Conservation (phyloP, 2,797 vertebrate genomes). For the Cebuella pygmaea region DNA sequence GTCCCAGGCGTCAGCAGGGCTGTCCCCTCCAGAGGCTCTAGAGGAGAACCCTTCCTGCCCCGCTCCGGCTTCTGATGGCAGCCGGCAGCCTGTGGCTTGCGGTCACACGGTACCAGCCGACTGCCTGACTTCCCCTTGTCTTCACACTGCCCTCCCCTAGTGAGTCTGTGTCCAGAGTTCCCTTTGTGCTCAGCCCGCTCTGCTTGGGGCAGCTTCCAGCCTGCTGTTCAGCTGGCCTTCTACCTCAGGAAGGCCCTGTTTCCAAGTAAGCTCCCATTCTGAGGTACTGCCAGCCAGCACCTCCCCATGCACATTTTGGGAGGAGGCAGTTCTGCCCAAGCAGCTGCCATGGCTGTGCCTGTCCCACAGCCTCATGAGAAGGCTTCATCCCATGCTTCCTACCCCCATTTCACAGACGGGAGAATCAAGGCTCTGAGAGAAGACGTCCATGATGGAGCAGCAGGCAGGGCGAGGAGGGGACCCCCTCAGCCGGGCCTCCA, state of each 20-base stretch:
- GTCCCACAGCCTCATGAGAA: accelerated
- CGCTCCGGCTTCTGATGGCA: accelerated
- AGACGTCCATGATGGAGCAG: too few relatives aligned
- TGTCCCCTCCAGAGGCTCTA: accelerated
- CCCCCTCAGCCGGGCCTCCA: background rate
- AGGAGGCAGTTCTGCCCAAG: background rate
- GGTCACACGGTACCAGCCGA: accelerated
- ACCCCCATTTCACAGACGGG: accelerated
- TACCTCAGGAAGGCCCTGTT: background rate
- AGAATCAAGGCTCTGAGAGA: background rate
- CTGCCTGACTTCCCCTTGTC: accelerated
- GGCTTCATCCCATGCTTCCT: accelerated
- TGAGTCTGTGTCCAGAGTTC: background rate
- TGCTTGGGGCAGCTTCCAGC: background rate
- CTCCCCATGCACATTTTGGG: background rate
- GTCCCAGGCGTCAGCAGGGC: accelerated
- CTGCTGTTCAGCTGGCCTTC: background rate
- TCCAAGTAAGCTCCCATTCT: background rate
- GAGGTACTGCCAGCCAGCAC: background rate
- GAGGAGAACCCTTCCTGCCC: background rate
- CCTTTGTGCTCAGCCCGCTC: background rate
- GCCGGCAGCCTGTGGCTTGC: background rate
- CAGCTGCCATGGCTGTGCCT: accelerated
- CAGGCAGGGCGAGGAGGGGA: background rate
- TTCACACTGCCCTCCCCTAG: accelerated